phyloP scores from a whole-genome alignment of 2,113 vertebrate species.

The Helogale parvula region DNA sequence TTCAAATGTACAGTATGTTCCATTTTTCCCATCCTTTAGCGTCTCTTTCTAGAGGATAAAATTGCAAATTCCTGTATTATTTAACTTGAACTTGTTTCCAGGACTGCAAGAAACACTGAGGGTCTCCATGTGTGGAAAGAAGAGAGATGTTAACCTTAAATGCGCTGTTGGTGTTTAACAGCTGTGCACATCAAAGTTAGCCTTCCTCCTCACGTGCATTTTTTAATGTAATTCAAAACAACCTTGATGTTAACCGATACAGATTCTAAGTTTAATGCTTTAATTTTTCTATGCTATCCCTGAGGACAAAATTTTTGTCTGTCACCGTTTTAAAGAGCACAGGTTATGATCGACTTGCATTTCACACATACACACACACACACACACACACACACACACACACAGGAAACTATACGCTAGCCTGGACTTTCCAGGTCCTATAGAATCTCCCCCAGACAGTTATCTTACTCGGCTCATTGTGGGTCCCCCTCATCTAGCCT shows the following conservation, averaged over 20 bases:
- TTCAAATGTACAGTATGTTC: constrained; percentile 4
- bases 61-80: neutral
- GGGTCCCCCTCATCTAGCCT: neutral
- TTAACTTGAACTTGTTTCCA: constrained; percentile 25
- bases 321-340: constrained; percentile 15
- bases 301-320: neutral
- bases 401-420: neutral
- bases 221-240: constrained; percentile 27
- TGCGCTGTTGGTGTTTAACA: neutral
- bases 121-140: neutral
- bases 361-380: neutral
- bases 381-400: neutral
- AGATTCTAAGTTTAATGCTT: neutral
- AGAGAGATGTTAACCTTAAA: neutral
- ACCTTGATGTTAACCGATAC: neutral
- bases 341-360: neutral
- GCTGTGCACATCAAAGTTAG: neutral
- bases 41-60: neutral
- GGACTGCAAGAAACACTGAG: neutral
- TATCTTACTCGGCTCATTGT: neutral
- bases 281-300: neutral
- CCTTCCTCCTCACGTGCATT: neutral
- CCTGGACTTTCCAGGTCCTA: neutral
- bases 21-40: neutral
- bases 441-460: neutral